A percentile compares a stretch with the other conserved stretches of the same genome.
phyloP scores from a whole-genome alignment of 2,113 vertebrate species.

The Entomyzon cyanotis region DNA sequence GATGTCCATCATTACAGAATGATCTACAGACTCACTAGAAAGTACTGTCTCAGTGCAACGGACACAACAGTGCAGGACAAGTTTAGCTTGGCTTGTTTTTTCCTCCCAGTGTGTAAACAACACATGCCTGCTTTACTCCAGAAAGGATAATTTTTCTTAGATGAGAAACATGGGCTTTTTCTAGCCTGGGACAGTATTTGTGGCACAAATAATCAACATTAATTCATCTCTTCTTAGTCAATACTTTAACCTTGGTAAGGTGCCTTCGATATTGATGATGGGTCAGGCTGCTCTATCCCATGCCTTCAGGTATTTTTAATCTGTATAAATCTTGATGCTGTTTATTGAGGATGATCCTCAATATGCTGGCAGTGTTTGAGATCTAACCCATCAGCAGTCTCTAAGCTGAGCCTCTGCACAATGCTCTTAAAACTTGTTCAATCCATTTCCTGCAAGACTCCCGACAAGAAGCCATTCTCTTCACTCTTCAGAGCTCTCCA shows the following conservation, averaged over 20 bases:
- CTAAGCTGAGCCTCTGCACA: background rate
- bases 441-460: background rate
- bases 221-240: background rate
- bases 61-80: background rate
- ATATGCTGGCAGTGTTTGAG: background rate
- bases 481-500: background rate
- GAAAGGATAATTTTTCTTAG: background rate
- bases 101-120: background rate
- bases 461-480: background rate
- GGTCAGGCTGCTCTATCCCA: background rate
- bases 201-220: background rate
- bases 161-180: background rate
- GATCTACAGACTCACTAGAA: background rate
- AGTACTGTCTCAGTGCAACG: background rate
- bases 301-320: background rate
- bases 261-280: background rate
- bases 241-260: background rate
- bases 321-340: background rate
- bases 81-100: background rate
- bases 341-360: background rate
- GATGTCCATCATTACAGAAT: constrained; percentile 24
- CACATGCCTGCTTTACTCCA: background rate
- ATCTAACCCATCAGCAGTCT: background rate
- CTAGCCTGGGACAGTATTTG: background rate
- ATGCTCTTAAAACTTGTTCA: background rate